phyloP scores from a whole-genome alignment of 2,888 invertebrate genomes.

The Tachina grossa region DNA sequence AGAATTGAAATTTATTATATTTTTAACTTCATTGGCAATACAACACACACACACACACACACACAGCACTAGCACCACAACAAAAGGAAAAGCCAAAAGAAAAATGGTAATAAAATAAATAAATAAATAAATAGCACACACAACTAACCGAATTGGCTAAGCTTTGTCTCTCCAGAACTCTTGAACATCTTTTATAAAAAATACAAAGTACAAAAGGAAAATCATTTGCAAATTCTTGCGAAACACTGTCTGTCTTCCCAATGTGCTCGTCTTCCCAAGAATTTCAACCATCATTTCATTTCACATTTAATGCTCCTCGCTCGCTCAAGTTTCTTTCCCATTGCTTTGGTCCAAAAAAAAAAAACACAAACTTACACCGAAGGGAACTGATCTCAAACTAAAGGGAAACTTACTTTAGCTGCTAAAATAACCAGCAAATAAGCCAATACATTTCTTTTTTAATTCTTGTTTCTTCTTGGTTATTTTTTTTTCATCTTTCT shows the following conservation, averaged over 20 bases:
- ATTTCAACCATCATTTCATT: constrained; percentile 80
- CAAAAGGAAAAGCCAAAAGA: background rate
- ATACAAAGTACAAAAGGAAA: constrained; percentile 20
- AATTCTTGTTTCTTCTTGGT: background rate
- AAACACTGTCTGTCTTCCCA: constrained; percentile 79
- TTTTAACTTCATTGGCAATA: constrained; percentile 69
- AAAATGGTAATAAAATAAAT: constrained; percentile 11
- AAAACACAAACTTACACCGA: constrained; percentile 14
- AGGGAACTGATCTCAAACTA: constrained; percentile 52
- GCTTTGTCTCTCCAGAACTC: constrained; percentile 50
- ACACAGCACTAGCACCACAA: background rate
- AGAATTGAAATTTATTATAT: constrained; percentile 70
- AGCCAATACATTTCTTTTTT: background rate
- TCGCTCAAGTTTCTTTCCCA: constrained; percentile 67
- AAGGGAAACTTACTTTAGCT: constrained; percentile 51
- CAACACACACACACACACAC: constrained; percentile 20
- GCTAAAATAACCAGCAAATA: constrained; percentile 50
- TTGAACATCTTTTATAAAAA: constrained; percentile 33
- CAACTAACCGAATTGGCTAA: constrained; percentile 66
- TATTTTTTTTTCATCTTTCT: background rate
- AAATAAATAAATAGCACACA: constrained; percentile 43
- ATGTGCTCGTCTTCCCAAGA: constrained; percentile 73
- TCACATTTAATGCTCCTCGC: constrained; percentile 61
- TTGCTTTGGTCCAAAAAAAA: constrained; percentile 34
- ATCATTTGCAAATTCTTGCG: constrained; percentile 81